A percentile compares a stretch with the other conserved stretches of the same genome.
These are phyloP conservation scores for Falco berigora DNA, from an alignment of 2,797 vertebrate species.

Conservation along the genomic window DNA sequence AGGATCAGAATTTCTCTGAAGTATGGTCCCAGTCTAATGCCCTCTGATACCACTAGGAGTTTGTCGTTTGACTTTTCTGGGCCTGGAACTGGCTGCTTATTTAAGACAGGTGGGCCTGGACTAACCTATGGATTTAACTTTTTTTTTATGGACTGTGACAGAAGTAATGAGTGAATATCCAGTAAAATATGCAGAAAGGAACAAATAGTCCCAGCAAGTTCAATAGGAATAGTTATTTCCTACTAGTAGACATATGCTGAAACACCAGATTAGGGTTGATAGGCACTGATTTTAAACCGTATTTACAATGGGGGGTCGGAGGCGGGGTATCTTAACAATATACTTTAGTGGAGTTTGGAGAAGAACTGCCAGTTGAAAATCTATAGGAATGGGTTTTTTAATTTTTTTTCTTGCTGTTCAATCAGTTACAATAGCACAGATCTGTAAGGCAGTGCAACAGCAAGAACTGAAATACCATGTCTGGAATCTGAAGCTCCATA, in stretches of 20 bases:
- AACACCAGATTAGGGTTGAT: neutral
- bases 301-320: neutral
- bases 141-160: neutral
- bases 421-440: neutral
- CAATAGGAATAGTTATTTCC: neutral
- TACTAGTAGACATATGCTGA: neutral
- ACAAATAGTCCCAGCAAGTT: neutral
- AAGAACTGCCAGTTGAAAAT: neutral
- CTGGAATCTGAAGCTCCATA: neutral
- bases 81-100: neutral
- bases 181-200: neutral
- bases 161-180: neutral
- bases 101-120: neutral
- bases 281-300: neutral
- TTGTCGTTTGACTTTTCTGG: neutral
- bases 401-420: neutral
- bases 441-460: neutral
- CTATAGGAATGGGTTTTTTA: no score
- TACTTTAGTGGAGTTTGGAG: neutral
- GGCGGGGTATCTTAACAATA: neutral
- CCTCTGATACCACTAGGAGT: neutral
- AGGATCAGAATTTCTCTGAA: neutral
- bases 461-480: neutral
- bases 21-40: neutral
- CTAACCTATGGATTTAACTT: neutral